phyloP scores from a whole-genome alignment of 2,797 vertebrate species.

The Coccyzus lansbergi region DNA sequence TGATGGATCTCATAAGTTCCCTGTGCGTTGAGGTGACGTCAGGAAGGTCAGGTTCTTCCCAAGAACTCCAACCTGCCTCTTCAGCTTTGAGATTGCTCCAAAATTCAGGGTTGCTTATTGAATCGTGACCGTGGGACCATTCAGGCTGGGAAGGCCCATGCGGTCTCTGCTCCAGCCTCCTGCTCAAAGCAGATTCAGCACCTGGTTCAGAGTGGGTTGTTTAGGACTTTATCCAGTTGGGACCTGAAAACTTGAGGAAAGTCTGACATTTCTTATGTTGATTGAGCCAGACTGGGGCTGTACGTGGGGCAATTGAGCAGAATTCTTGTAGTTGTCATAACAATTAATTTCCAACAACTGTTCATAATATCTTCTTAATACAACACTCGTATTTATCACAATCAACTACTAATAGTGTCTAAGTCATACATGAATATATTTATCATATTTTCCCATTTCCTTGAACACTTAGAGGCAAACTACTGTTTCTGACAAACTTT shows the following conservation, averaged over 20 bases:
- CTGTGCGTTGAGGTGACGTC: not conserved
- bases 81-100: not conserved
- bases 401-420: too few species aligned
- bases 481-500: conserved; percentile 38
- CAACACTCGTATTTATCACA: too few species aligned
- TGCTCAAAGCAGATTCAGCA: not conserved
- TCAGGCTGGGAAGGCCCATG: not conserved
- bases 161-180: too few species aligned
- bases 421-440: too few species aligned
- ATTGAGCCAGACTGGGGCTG: too few species aligned
- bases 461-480: not conserved
- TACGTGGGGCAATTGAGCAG: too few species aligned
- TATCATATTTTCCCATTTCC: too few species aligned
- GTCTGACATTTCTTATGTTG: too few species aligned
- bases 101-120: not conserved
- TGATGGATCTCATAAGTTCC: not conserved
- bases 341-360: too few species aligned
- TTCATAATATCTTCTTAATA: too few species aligned
- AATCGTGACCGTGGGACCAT: not conserved
- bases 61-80: not conserved
- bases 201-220: not conserved
- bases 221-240: not conserved
- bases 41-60: not conserved
- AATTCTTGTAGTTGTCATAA: too few species aligned
- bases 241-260: not conserved